Evolutionary conservation across 2,888 invertebrate genomes (phyloP).

Genomic region (Trichopria drosophilae): DNA sequence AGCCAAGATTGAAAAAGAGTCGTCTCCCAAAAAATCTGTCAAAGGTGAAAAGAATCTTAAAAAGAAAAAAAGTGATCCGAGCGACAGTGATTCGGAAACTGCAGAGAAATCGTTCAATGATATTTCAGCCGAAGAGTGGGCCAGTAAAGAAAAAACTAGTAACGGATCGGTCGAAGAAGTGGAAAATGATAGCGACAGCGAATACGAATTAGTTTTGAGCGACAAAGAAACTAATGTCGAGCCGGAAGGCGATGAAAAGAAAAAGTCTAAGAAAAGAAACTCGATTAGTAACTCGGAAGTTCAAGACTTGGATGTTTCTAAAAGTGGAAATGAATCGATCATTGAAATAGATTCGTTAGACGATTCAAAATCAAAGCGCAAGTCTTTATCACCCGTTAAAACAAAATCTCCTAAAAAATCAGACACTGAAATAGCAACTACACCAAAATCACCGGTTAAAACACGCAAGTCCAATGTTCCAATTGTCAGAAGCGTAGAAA

Average conservation of each 20-base stretch:
- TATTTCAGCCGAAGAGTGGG: constrained; percentile 44
- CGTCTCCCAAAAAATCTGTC: neutral
- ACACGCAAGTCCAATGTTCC: too few relatives aligned
- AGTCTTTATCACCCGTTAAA: too few relatives aligned
- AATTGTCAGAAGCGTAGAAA: too few relatives aligned
- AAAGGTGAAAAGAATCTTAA: neutral
- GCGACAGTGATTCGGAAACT: constrained; percentile 31
- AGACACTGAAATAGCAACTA: too few relatives aligned
- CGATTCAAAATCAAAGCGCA: too few relatives aligned
- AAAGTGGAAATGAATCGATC: too few relatives aligned
- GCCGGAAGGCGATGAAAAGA: constrained; percentile 5
- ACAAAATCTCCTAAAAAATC: too few relatives aligned
- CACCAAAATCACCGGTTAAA: too few relatives aligned
- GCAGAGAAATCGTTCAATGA: constrained; percentile 42
- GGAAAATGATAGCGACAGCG: constrained; percentile 36
- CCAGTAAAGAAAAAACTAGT: constrained; percentile 14
- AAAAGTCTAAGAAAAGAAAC: constrained; percentile 1
- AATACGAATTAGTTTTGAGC: constrained; percentile 37
- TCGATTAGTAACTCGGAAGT: neutral
- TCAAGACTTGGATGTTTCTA: too few relatives aligned
- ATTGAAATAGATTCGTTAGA: too few relatives aligned
- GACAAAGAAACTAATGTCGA: constrained; percentile 26
- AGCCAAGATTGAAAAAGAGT: too few relatives aligned
- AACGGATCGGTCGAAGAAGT: constrained; percentile 20
- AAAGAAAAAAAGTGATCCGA: constrained; percentile 15